Conservation (phyloP, 2,113 vertebrate species). For the Hippocampus comes region DNA sequence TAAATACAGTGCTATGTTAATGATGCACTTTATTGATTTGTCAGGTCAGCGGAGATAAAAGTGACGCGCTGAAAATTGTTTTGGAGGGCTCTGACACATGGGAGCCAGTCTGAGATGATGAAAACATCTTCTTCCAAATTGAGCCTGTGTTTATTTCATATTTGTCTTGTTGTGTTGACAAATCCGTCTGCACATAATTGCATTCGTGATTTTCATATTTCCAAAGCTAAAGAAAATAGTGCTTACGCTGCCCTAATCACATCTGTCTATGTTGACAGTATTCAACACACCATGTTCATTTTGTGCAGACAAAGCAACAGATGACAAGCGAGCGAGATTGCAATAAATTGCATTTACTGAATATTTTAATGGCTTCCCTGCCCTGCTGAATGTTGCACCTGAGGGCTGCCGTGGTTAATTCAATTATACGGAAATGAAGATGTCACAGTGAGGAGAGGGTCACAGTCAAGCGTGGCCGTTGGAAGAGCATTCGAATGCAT, state of each 20-base stretch:
- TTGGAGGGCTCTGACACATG: neutral
- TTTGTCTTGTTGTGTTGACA: neutral
- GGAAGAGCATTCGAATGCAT: constrained; percentile 42
- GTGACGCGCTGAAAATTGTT: neutral
- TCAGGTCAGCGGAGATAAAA: constrained; percentile 9
- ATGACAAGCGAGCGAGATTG: neutral
- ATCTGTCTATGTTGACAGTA: neutral
- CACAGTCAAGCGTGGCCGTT: constrained; percentile 10
- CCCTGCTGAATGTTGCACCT: neutral
- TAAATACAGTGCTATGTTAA: constrained; percentile 37
- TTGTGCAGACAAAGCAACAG: neutral
- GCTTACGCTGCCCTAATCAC: neutral
- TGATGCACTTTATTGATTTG: constrained; percentile 41
- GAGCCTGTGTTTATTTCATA: constrained; percentile 10
- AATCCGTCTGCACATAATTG: neutral
- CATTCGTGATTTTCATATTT: too few relatives aligned
- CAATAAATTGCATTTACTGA: neutral
- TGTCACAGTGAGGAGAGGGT: constrained; percentile 1
- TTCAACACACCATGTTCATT: neutral
- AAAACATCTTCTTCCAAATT: constrained; percentile 8
- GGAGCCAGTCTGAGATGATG: neutral
- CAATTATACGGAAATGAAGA: constrained; percentile 10
- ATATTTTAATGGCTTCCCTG: neutral
- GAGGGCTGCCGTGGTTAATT: neutral
- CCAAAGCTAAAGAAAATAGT: neutral